phyloP scores from a whole-genome alignment of 2,888 invertebrate species.

The Synanthedon myopaeformis region DNA sequence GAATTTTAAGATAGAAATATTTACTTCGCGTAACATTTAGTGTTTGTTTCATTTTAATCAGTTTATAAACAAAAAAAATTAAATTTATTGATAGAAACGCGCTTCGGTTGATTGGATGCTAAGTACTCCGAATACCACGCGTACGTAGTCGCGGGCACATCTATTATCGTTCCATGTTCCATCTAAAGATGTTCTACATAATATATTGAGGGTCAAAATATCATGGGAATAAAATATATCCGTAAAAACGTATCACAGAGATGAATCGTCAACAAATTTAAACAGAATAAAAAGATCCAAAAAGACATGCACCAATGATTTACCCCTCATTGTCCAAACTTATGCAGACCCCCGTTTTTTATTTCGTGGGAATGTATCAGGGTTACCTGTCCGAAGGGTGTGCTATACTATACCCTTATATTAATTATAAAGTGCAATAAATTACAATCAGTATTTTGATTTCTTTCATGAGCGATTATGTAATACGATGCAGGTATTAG shows the following conservation, averaged over 20 bases:
- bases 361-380: slow-evolving; percentile 48
- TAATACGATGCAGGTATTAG: slow-evolving; percentile 30
- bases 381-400: slow-evolving; percentile 43
- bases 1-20: too few species aligned
- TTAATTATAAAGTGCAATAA: slow-evolving; percentile 58
- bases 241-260: slow-evolving; percentile 6
- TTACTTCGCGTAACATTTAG: too few species aligned
- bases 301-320: slow-evolving; percentile 39
- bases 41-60: too few species aligned
- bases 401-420: slow-evolving; percentile 27
- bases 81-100: too few species aligned
- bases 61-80: too few species aligned
- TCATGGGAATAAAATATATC: slow-evolving; percentile 9
- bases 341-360: slow-evolving; percentile 43
- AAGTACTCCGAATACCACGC: too few species aligned
- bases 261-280: slow-evolving; percentile 24
- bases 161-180: too few species aligned
- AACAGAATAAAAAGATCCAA: slow-evolving; percentile 22
- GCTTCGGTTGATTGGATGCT: too few species aligned
- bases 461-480: slow-evolving; percentile 42
- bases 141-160: too few species aligned
- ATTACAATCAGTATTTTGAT: slow-evolving; percentile 62
- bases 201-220: slow-evolving; percentile 5
- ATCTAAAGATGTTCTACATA: not conserved
- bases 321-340: slow-evolving; percentile 40